phyloP scores from a whole-genome alignment of 2,797 vertebrate species.

The Sebastes hubbsi region DNA sequence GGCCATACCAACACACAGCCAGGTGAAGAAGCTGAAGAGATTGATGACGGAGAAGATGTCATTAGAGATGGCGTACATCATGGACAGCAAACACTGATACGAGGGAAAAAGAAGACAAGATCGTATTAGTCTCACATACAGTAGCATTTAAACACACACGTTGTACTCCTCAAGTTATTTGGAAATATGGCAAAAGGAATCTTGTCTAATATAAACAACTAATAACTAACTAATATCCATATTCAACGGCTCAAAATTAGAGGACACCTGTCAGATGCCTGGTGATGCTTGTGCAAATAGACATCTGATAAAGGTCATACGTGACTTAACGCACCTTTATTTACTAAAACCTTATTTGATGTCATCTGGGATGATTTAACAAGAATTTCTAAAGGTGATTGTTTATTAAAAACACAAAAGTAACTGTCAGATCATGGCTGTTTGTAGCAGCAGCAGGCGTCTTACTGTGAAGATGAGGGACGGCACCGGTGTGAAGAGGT shows the following conservation, averaged over 20 bases:
- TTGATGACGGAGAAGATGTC: constrained; percentile 86
- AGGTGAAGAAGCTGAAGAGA: constrained; percentile 85
- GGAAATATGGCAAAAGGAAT: not conserved
- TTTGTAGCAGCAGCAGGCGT: not conserved
- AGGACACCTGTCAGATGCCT: not conserved
- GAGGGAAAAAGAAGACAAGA: not conserved
- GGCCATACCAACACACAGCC: constrained; percentile 83
- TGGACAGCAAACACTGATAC: constrained; percentile 80
- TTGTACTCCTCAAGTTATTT: not conserved
- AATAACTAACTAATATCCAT: too few relatives aligned
- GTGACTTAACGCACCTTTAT: not conserved
- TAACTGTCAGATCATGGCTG: not conserved
- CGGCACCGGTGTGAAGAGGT: constrained; percentile 82
- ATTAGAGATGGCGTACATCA: constrained; percentile 81
- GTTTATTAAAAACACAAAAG: not conserved
- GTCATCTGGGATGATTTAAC: not conserved
- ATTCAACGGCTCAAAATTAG: not conserved
- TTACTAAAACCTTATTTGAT: not conserved
- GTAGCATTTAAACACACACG: not conserved
- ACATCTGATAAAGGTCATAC: not conserved
- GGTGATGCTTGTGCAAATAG: not conserved
- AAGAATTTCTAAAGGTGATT: not conserved
- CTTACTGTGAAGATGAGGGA: constrained; percentile 85
- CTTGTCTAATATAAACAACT: not conserved
- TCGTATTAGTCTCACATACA: not conserved